Base-by-base conservation (phyloP, 1,140 invertebrate genomes). In the Galendromus occidentalis region DNA sequence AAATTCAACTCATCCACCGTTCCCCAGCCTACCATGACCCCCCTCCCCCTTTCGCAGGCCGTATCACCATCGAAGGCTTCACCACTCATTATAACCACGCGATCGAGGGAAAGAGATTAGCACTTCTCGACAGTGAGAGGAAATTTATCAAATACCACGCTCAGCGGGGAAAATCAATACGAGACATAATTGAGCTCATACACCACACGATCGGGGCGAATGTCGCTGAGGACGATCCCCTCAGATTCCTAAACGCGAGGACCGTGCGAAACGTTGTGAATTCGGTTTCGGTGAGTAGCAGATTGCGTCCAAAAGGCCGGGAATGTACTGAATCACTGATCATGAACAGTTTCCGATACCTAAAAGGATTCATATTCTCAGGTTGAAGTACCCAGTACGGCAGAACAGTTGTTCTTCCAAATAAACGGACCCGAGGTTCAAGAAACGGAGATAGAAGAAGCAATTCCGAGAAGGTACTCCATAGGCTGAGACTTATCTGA, bases 71-170 rank as follows among this genome's bases (percentile, higher is more conserved):
- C 9, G 51, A 59, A 22, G 51, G 51, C 9, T 59, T 29, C 9
- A 59, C 51, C n/a, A 59, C 51, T 14, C 51, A 59, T 9, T 59
- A 59, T 22, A 59, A 59, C 33, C 51, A 59, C 25, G 25, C 33
- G 51, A n/a, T 59, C 51, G 51, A 59, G 9, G 51, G 51, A 4
- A 59, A 59, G 9, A 25, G 33, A 29, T 25, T 59, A 14, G 51
- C 25, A 2, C 22, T 59, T 25, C 33, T 59, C 25, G 51, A 59
- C 14, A 29, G 25, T 25, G 51, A 59, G 33, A 25, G 51, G 14
- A 25, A 59, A 22, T 59, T 59, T 22, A 59, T 59, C 20, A 59
- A 59, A 25, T 59, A 59, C 25, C 51, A 59, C 20, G 51, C 51
- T 4, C 51, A 59, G 20, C 25, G 25, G 20, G 51, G 51, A 17